A percentile compares a stretch with the other conserved stretches of the same genome.
These are phyloP conservation scores for Caiman crocodilus DNA, from an alignment of 2,797 vertebrate genomes.

Conservation along the genomic window DNA sequence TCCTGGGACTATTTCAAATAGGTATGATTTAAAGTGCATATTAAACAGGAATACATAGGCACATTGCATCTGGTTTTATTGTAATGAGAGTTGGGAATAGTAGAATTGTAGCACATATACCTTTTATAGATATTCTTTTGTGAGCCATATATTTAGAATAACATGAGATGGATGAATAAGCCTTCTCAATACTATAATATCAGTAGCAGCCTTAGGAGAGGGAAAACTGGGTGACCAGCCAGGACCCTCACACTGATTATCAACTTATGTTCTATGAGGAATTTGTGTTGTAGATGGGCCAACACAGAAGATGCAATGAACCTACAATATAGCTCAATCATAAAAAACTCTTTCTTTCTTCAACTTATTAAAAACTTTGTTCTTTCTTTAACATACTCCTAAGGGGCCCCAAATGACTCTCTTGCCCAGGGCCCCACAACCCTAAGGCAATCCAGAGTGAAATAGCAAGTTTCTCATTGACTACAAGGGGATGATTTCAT, in stretches of 20 bases:
- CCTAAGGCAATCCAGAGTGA: not conserved
- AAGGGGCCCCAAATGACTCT: no score
- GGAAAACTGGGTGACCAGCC: no score
- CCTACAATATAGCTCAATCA: no score
- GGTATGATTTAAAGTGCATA: not conserved
- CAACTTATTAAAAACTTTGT: no score
- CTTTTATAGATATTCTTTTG: rapidly evolving
- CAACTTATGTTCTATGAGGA: no score
- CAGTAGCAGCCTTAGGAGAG: no score
- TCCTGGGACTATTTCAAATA: not conserved
- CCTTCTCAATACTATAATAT: not conserved
- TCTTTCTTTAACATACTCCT: no score
- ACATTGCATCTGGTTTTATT: not conserved
- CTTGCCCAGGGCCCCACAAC: no score
- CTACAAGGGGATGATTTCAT: not conserved
- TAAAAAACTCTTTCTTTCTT: no score
- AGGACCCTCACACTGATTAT: no score
- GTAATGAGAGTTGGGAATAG: not conserved
- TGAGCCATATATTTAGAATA: not conserved
- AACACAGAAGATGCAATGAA: no score
- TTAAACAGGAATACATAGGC: not conserved
- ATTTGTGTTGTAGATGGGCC: no score
- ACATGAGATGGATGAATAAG: not conserved
- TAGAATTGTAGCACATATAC: not conserved
- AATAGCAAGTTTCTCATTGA: not conserved